Percentiles rank a stretch among this genome's conserved stretches.
Conservation (phyloP, 1,140 invertebrate species). For the Drosophila pallidifrons region DNA sequence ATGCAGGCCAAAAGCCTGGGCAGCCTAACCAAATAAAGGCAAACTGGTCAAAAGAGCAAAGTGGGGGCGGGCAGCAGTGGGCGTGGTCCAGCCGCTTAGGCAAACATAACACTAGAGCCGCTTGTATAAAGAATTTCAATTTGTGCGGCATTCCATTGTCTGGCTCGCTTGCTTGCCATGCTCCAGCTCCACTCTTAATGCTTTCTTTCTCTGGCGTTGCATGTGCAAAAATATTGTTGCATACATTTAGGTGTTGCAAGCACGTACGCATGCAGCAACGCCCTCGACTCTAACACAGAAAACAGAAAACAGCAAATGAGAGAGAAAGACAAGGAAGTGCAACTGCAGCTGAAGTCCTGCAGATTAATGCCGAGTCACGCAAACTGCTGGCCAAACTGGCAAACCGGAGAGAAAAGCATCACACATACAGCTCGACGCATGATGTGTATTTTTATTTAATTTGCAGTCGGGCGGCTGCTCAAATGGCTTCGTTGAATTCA, state of each 20-base stretch:
- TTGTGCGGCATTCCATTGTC: conserved; percentile 59
- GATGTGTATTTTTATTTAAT: conserved; percentile 78
- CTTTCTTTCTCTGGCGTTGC: conserved; percentile 11
- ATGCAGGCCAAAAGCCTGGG: neutral
- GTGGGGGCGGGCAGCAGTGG: neutral
- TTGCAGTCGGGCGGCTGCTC: conserved; percentile 36
- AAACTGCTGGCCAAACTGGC: conserved; percentile 13
- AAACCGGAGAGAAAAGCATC: neutral
- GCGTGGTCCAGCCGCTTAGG: conserved; percentile 45
- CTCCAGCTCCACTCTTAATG: neutral
- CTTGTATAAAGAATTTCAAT: conserved; percentile 75
- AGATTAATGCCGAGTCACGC: conserved; percentile 64
- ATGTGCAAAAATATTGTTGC: conserved; percentile 56
- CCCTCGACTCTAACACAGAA: conserved; percentile 17
- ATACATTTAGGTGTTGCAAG: conserved; percentile 75
- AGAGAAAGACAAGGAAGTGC: neutral
- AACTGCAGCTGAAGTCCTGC: conserved; percentile 43
- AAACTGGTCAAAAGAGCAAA: conserved; percentile 1
- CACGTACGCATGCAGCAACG: conserved; percentile 65
- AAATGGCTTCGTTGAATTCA: neutral
- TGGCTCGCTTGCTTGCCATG: conserved; percentile 12
- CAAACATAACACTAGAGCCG: conserved; percentile 53
- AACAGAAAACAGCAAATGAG: conserved; percentile 19
- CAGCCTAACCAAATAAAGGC: conserved; percentile 4
- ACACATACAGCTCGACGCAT: conserved; percentile 33